Percentiles rank a stretch among this genome's conserved stretches.
phyloP scores from a whole-genome alignment of 2,797 vertebrate genomes.

The Gadopsis bispinosus region DNA sequence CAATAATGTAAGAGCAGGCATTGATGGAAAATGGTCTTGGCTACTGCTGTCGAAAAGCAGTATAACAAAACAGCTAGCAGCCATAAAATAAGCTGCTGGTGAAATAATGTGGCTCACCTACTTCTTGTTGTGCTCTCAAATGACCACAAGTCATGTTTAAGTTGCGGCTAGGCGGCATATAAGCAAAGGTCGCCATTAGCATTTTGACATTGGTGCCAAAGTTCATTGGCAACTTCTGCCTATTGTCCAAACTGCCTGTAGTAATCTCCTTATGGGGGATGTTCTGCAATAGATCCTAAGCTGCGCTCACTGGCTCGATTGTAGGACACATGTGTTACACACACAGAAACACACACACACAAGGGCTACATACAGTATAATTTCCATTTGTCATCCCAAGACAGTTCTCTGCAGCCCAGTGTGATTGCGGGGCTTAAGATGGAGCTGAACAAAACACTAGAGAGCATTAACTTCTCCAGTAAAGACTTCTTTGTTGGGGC shows the following conservation, averaged over 20 bases:
- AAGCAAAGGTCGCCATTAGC: conserved; percentile 40
- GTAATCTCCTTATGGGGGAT: conserved; percentile 77
- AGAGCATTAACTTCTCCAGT: conserved; percentile 75
- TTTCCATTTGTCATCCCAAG: conserved; percentile 68
- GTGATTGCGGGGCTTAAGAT: conserved; percentile 76
- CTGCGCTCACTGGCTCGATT: conserved; percentile 58
- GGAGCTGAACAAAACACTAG: conserved; percentile 74
- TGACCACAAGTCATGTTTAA: conserved; percentile 29
- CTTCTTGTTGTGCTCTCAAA: conserved; percentile 6
- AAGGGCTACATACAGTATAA: conserved; percentile 6
- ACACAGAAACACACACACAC: conserved; percentile 18
- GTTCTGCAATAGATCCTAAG: conserved; percentile 78
- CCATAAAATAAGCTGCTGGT: conserved; percentile 22
- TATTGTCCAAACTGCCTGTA: conserved; percentile 55
- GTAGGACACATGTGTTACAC: conserved; percentile 54
- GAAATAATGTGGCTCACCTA: conserved; percentile 6
- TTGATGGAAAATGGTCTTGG: conserved; percentile 19
- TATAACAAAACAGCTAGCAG: conserved; percentile 19
- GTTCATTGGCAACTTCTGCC: conserved; percentile 64
- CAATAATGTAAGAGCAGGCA: conserved; percentile 38
- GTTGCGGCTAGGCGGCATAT: conserved; percentile 25
- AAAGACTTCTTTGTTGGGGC: conserved; percentile 63
- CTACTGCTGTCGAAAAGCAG: conserved; percentile 31
- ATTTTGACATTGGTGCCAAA: conserved; percentile 59
- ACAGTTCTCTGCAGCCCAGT: conserved; percentile 63